Base-by-base conservation (phyloP, 37 sponge, comb jelly and placozoan species). In the Aphrocallistes beatrix region DNA sequence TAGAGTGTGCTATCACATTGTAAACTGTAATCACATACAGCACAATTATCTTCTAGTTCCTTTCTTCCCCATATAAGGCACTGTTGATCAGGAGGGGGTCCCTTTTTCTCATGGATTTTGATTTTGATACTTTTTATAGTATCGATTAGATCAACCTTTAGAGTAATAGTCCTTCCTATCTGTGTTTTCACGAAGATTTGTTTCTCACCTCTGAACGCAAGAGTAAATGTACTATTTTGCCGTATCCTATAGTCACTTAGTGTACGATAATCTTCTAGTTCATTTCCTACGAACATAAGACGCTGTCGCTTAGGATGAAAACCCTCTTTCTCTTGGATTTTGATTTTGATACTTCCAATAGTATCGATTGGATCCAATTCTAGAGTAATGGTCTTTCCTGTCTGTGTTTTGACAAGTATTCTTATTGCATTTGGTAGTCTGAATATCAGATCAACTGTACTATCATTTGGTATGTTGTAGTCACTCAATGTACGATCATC, bases 311-410 rank as follows among this genome's bases (percentile, higher is more conserved):
- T 87, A 13, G 86, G 90, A 21, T 86, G 90, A 82, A 89, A 87
- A 36, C 90, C 90, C 28, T 87, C 90, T 38, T 89, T 89, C 86
- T 87, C 86, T 81, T 87, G 90, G 75, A 89, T 89, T 38, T 89
- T 89, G 23, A 87, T 75, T 49, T 87, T 89, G 38, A 89, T 87
- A 82, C 87, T 89, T 81, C 87, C 86, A 50, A 89, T 89, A 17
- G 87, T 88, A 69, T 89, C 90, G 25, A 45, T 75, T 34, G 90
- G 85, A 39, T 89, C 90, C 25, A 89, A 86, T 23, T 87, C 90
- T 38, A 89, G 84, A 30, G 90, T 89, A 84, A 89, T 89, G 37
- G 86, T 89, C 37, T 87, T 89, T 83, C 90, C 90, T 1, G 90
- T 89, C 84, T 87, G 69, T 23, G 89, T 88, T 23, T 88, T 88